A percentile compares a stretch with the other conserved stretches of the same genome.
phyloP scores from a whole-genome alignment of 2,797 vertebrate species.

The Capromys pilorides region DNA sequence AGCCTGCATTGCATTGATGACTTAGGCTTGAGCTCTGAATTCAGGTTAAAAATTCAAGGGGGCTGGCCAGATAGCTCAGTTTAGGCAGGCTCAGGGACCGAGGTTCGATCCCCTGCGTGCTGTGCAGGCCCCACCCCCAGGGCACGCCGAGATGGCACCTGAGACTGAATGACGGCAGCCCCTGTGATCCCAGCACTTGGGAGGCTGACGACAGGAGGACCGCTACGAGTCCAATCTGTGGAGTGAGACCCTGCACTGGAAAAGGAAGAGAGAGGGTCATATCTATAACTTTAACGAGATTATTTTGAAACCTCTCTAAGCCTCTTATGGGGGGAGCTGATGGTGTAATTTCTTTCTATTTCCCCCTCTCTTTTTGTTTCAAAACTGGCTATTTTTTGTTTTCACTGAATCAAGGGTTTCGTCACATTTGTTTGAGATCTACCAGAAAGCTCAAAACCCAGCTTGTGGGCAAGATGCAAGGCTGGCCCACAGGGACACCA shows the following conservation, averaged over 20 bases:
- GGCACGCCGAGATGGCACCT: no score
- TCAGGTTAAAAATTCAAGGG: background rate
- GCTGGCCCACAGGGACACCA: background rate
- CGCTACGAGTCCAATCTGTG: no score
- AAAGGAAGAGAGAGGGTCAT: fast-evolving
- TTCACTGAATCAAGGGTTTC: conserved; percentile 20
- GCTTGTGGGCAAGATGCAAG: background rate
- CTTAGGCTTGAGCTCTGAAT: background rate
- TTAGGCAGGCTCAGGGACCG: no score
- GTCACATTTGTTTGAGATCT: background rate
- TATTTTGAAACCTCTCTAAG: background rate
- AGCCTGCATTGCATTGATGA: background rate
- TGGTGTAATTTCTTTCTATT: background rate
- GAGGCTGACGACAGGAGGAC: no score
- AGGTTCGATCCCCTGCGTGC: no score
- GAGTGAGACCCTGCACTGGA: no score
- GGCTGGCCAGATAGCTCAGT: no score
- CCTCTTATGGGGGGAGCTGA: background rate
- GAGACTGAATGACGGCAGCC: no score
- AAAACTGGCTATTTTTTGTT: conserved; percentile 6
- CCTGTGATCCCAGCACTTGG: no score
- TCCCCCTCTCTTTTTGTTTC: background rate
- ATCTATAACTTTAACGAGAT: conserved; percentile 1
- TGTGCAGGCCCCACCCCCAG: no score
- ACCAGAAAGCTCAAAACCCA: conserved; percentile 21